These are phyloP conservation scores for Proteles cristata DNA, from an alignment of 2,113 vertebrate genomes.

Conservation along the genomic window DNA sequence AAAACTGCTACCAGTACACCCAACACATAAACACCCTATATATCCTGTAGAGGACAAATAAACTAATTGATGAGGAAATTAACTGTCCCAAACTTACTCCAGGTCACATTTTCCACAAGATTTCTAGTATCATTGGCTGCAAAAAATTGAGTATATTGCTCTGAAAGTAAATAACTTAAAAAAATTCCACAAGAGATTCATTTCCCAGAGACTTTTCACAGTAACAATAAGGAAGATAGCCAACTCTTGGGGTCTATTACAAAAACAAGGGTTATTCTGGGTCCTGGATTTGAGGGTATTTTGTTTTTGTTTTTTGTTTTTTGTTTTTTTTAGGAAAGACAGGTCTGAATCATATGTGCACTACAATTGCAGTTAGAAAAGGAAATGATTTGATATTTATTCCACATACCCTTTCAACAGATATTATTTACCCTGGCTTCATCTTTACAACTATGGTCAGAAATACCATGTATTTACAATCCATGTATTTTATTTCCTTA, in stretches of 20 bases:
- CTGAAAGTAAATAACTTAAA: constrained; percentile 29
- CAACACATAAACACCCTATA: too few species aligned
- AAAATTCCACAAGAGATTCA: neutral
- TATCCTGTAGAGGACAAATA: neutral
- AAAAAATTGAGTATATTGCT: neutral
- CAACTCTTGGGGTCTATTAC: neutral
- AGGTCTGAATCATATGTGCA: neutral
- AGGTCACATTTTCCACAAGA: neutral
- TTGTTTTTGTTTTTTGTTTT: neutral
- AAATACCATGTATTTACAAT: neutral
- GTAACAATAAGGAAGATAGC: neutral
- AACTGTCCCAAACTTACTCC: neutral
- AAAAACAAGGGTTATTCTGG: neutral
- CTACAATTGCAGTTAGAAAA: neutral
- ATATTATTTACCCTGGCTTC: neutral
- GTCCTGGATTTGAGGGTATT: neutral
- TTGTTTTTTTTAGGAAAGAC: neutral
- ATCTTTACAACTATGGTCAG: neutral
- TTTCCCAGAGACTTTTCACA: neutral
- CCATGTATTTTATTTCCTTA: neutral
- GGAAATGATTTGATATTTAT: neutral
- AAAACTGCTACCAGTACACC: neutral
- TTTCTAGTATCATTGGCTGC: neutral
- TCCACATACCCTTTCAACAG: neutral
- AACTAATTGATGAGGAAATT: neutral